Percentiles rank a stretch among this genome's conserved stretches.
These are phyloP conservation scores for Cephalophus harveyi DNA, from an alignment of 2,113 vertebrate genomes.

Conservation along the genomic window DNA sequence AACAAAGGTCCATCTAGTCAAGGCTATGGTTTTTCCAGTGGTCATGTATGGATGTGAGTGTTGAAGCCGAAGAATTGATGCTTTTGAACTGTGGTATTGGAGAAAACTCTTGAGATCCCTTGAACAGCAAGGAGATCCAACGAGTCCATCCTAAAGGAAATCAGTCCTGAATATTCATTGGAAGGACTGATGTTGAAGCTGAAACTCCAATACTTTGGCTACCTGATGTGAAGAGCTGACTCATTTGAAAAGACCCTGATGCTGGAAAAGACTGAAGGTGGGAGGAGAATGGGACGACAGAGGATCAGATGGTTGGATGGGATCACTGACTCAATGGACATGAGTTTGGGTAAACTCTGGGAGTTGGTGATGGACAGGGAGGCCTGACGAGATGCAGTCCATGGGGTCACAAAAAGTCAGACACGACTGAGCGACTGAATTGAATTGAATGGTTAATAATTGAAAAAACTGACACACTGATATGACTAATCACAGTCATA, in stretches of 20 bases:
- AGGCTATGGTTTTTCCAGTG: neutral
- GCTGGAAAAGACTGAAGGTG: neutral
- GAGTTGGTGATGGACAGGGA: neutral
- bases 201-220: neutral
- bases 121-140: neutral
- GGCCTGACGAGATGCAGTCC: neutral
- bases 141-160: neutral
- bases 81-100: neutral
- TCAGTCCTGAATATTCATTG: neutral
- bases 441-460: neutral
- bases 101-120: neutral
- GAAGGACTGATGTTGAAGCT: neutral
- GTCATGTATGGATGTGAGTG: neutral
- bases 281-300: neutral
- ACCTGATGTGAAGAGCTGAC: neutral
- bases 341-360: neutral
- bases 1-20: neutral
- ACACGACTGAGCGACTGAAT: neutral
- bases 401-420: neutral
- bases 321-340: neutral
- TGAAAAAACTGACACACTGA: neutral
- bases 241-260: neutral
- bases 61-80: neutral
- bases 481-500: neutral
- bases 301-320: neutral